Evolutionary conservation across 2,888 invertebrate genomes (phyloP), one percentile per base, ranked within the genome.

Genomic region (Eutolmus rufibarbis): DNA sequence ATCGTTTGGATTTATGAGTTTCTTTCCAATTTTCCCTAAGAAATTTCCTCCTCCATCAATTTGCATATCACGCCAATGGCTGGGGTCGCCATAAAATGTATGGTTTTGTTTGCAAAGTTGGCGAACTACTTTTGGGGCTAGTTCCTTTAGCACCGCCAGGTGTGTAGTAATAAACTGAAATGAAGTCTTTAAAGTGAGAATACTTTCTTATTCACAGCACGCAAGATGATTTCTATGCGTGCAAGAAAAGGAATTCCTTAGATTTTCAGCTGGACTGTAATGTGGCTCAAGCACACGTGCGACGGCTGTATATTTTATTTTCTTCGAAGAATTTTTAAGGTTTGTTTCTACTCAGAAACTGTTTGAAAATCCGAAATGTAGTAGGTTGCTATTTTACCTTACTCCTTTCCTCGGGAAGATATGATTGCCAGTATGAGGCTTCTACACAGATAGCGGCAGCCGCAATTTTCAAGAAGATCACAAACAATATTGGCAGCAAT

Each of bases 201-300:
- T 46, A 16, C 40, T 79, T 79, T 46, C 28, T 40, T 79, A 79
- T 79, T 79, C 79, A 46, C 28, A 56, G 31, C 79, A 79, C 51
- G 79, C 51, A 51, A 28, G 51, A 28, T 79, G 51, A 51, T 28
- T 79, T 79, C 51, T 31, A 56, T 79, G 46, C 79, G 79, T 79
- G 79, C 51, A 46, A 51, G 51, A 56, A 51, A 28, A 79, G 31
- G 51, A n/a, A 79, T 79, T 79, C 43, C 28, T 28, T 14, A 51
- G 79, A 79, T 79, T 51, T 51, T n/a, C 79, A 79, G n/a, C 56
- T 51, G 79, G 51, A 56, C 79, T 78, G 51, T 79, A 79, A 46
- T 79, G 31, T 31, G 79, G 28, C n/a, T 8, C 16, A 51, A 31
- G 16, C 79, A 79, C 79, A 79, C 79, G 79, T 79, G 51, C 51